Evolutionary conservation across 2,797 vertebrate genomes (phyloP).

Genomic region (Cynodonichthys magdalenae): DNA sequence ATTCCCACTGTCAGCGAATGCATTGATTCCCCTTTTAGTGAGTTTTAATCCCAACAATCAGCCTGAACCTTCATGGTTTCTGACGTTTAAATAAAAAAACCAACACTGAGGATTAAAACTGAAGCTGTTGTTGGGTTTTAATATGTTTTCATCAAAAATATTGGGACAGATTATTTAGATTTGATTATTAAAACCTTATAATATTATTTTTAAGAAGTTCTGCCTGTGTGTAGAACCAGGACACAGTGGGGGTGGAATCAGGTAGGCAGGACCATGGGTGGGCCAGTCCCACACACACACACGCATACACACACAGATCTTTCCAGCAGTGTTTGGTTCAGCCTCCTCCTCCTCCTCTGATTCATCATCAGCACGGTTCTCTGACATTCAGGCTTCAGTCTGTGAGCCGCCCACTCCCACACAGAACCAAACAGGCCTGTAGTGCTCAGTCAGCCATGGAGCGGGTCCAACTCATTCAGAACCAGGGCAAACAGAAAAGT

Average conservation of each 20-base stretch:
- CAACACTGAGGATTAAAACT: no score
- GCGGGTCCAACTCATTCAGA: conserved; percentile 36
- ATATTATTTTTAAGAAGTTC: not conserved
- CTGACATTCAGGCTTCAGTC: conserved; percentile 48
- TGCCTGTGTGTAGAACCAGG: not conserved
- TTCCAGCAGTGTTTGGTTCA: conserved; percentile 21
- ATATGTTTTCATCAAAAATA: no score
- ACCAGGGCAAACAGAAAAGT: no score
- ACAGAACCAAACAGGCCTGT: conserved; percentile 6
- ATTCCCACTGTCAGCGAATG: not conserved
- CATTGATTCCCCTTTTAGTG: conserved; percentile 21
- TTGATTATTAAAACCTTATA: not conserved
- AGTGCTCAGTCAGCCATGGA: conserved; percentile 18
- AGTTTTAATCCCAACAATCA: conserved; percentile 5
- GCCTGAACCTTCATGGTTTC: no score
- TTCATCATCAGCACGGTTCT: conserved; percentile 44
- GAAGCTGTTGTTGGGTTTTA: no score
- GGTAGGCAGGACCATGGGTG: conserved; percentile 37
- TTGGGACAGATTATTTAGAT: no score
- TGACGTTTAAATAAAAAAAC: no score
- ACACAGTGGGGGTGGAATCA: conserved; percentile 30
- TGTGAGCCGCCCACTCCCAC: conserved; percentile 55
- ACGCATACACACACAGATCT: conserved; percentile 27
- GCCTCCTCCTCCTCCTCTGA: conserved; percentile 59
- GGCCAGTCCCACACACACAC: conserved; percentile 35